Evolutionary conservation across 2,888 invertebrate genomes (phyloP), one percentile per base, ranked within the genome.

Genomic region (Brenthis daphne): DNA sequence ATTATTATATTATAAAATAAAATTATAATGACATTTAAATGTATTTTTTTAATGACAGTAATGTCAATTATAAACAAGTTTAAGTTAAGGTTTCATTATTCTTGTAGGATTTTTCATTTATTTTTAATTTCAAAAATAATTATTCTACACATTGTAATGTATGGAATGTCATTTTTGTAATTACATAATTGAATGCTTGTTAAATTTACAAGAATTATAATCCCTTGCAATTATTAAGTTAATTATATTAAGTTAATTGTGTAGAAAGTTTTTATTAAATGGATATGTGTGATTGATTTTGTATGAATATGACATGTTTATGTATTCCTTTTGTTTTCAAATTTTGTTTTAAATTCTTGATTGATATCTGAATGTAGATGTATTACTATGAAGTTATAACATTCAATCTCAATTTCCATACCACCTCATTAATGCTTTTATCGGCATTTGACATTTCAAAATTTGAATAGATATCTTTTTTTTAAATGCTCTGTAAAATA

Each of bases 331-430:
- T 33, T 16, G 12, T 50, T 43, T 43, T 60, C 50, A 50, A 60
- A 5, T 60, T 48, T 24, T 60, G 14, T 48, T 43, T 43, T 43
- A 5, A 29, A 43, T 43, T 48, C 29, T 60, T 50, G 13, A 24
- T 43, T 53, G 20, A 63, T 63, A 53, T 63, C 14, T 63, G 51
- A 63, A 63, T 63, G 53, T 63, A 43, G 43, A 63, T 63, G 53
- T 54, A 54, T 54, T 54, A 54, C 20, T 53, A 16, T 24, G 37
- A 60, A 11, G 14, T 48, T 29, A 29, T 60, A 60, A 48, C 58
- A 60, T 48, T 60, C 29, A 11, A 60, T 60, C 60, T 60, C 60
- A 50, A 16, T 8, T 60, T 8, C 5, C 29, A 60, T 50, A 16
- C 60, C 60, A 48, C 60, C 60, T 60, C 37, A n/a, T 58, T 20